A percentile compares a stretch with the other conserved stretches of the same genome.
phyloP scores from a whole-genome alignment of 92 coral and sea anemone genomes.

The Epizoanthus rinbou region DNA sequence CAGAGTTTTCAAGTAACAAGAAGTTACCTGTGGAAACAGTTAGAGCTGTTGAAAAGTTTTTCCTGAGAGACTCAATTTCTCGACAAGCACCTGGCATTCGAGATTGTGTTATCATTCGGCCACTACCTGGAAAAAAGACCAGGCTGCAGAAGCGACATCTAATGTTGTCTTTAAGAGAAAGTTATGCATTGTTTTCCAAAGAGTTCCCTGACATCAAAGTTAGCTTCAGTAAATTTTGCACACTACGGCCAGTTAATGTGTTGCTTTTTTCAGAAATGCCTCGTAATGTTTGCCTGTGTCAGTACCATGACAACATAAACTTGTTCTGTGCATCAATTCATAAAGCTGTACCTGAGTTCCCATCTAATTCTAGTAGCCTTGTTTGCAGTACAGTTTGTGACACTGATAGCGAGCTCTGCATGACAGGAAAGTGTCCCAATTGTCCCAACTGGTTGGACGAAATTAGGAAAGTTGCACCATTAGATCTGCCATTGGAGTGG shows the following conservation, averaged over 20 bases:
- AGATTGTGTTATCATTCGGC: slow-evolving; percentile 20
- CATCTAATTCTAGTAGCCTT: slow-evolving; percentile 44
- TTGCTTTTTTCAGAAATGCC: slow-evolving; percentile 46
- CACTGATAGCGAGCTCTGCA: slow-evolving; percentile 33
- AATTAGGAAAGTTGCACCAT: slow-evolving; percentile 8
- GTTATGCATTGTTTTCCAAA: slow-evolving; percentile 32
- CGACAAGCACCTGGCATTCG: slow-evolving; percentile 33
- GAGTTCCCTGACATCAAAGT: slow-evolving; percentile 40
- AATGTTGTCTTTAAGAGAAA: slow-evolving; percentile 33
- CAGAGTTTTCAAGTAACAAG: slow-evolving; percentile 21
- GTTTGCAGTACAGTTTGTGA: slow-evolving; percentile 43
- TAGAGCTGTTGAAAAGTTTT: slow-evolving; percentile 4
- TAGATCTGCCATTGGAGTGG: slow-evolving; percentile 53
- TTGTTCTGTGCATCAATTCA: slow-evolving; percentile 51
- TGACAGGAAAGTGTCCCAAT: slow-evolving; percentile 25
- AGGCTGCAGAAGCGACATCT: slow-evolving; percentile 32
- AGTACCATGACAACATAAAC: slow-evolving; percentile 54
- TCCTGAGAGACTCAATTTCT: slow-evolving; percentile 30
- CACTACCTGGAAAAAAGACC: background rate
- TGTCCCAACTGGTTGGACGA: slow-evolving; percentile 45
- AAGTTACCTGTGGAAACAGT: slow-evolving; percentile 30
- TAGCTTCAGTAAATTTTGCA: slow-evolving; percentile 50
- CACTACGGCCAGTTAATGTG: slow-evolving; percentile 46
- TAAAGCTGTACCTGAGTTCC: slow-evolving; percentile 48
- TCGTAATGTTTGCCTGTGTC: slow-evolving; percentile 54